Evolutionary conservation across 1,140 invertebrate species (phyloP).

Genomic region (Drosophila nigrodunni): DNA sequence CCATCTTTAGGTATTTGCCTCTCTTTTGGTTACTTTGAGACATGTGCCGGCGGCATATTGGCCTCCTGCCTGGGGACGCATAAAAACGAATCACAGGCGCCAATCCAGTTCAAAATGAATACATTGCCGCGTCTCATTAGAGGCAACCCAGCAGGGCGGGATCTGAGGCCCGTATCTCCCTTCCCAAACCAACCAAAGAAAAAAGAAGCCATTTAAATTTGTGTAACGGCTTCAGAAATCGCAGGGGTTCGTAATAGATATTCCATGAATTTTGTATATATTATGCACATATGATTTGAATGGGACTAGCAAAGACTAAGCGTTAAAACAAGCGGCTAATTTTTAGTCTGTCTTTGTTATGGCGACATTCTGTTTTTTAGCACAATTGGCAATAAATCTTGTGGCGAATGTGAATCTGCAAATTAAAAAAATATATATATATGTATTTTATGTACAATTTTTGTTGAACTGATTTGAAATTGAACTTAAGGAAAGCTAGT

Average conservation of each 20-base stretch:
- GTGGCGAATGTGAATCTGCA: no score
- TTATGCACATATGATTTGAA: not conserved
- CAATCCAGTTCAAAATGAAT: constrained; percentile 38
- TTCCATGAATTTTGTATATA: not conserved
- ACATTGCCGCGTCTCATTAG: constrained; percentile 38
- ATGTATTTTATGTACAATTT: no score
- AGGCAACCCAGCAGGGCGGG: constrained; percentile 32
- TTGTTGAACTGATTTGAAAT: no score
- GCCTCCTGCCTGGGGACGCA: constrained; percentile 25
- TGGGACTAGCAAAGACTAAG: not conserved
- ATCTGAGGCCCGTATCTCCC: not conserved
- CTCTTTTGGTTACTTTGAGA: not conserved
- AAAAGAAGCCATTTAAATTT: constrained; percentile 40
- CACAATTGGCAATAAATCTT: no score
- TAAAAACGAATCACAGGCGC: constrained; percentile 27
- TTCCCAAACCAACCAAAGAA: no score
- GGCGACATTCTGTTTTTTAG: no score
- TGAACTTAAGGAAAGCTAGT: no score
- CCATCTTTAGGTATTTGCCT: no score
- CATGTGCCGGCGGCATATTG: constrained; percentile 23
- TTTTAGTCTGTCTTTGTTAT: no score
- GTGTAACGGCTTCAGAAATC: constrained; percentile 23
- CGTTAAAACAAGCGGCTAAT: not conserved
- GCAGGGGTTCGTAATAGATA: constrained; percentile 21
- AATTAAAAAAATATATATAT: no score